Conservation (phyloP, 2,113 vertebrate genomes). For the Zapus hudsonius region DNA sequence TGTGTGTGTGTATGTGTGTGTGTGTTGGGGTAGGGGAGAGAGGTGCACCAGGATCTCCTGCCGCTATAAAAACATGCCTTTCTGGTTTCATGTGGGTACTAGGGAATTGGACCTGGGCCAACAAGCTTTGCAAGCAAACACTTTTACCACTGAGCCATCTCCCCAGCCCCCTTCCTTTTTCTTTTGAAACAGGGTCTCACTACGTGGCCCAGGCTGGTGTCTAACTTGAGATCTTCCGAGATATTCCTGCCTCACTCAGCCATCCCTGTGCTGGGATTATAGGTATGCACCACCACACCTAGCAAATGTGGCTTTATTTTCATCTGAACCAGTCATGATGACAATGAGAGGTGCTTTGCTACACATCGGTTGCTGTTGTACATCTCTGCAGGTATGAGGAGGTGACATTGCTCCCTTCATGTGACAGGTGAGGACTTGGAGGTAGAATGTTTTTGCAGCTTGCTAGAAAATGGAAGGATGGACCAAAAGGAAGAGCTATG, state of each 20-base stretch:
- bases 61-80: no score
- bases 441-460: neutral
- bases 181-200: neutral
- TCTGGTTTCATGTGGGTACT: no score
- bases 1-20: no score
- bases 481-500: rapidly evolving
- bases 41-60: no score
- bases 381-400: neutral
- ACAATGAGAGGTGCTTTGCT: neutral
- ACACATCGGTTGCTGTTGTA: rapidly evolving
- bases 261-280: neutral
- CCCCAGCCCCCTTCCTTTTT: neutral
- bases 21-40: no score
- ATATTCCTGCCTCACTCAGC: neutral
- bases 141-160: no score
- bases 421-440: neutral
- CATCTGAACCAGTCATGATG: neutral
- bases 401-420: neutral
- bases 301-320: neutral
- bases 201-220: neutral
- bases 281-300: neutral
- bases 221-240: neutral
- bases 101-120: no score
- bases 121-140: no score
- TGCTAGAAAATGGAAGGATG: neutral